Conservation (phyloP, 1,140 invertebrate genomes). For the Drosophila tropicalis region DNA sequence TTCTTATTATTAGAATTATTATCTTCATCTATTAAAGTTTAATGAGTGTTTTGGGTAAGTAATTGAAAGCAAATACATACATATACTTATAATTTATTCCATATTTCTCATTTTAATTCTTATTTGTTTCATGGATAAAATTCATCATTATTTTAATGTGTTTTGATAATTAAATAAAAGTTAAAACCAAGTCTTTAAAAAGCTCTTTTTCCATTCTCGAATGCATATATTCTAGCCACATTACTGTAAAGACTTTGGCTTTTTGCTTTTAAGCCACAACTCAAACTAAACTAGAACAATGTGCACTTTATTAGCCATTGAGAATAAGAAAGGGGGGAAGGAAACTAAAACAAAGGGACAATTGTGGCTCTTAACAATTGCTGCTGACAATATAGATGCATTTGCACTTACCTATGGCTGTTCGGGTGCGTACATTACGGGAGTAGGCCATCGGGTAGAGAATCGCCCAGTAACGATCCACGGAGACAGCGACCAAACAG, state of each 20-base stretch:
- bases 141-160: too few species aligned
- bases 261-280: conserved; percentile 52
- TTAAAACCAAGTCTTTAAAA: background rate
- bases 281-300: conserved; percentile 64
- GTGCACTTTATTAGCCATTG: conserved; percentile 39
- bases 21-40: too few species aligned
- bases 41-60: too few species aligned
- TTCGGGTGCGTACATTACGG: conserved; percentile 92
- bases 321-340: background rate
- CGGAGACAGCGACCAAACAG: conserved; percentile 94
- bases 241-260: conserved; percentile 1
- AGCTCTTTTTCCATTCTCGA: background rate
- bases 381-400: conserved; percentile 4
- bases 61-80: too few species aligned
- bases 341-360: background rate
- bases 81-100: too few species aligned
- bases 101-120: too few species aligned
- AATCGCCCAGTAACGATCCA: conserved; percentile 96
- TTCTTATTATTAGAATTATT: too few species aligned
- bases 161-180: background rate
- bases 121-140: too few species aligned
- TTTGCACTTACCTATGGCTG: conserved; percentile 89
- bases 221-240: background rate
- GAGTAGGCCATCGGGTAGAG: conserved; percentile 95
- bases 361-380: conserved; percentile 18